Evolutionary conservation across 2,113 vertebrate species (phyloP), one percentile per base, ranked within the genome.

Genomic region (Forbesichthys agassizii): DNA sequence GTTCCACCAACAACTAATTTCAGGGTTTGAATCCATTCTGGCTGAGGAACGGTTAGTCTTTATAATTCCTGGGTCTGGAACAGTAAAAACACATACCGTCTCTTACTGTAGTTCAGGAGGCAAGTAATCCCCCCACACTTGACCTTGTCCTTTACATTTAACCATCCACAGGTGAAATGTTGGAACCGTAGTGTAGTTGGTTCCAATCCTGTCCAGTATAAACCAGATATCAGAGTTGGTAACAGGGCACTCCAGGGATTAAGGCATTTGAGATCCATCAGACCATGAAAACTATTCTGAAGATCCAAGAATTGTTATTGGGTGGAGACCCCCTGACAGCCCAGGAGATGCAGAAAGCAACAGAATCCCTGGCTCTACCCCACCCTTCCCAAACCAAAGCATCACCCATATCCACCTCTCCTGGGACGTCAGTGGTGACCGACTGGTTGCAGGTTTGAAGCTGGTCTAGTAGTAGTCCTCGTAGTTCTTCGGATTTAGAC

Each of bases 401-500:
- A 27, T 27, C 48, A 42, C 42, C 33, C 0, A 27, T n/a, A 11
- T 5, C 52, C 10, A 57, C 62, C 64, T 69, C 20, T 66, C 33
- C 48, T 14, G 12, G 9, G 57, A 20, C 16, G 9, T 8, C 9
- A 8, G 11, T 16, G 48, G 51, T 56, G 49, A 14, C 52, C 13
- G 42, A 11, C 9, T 12, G 33, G 59, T 68, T 20, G 33, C 56
- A 5, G 12, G 46, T 53, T 69, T 20, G 5, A 52, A 65, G 60
- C 77, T 56, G 67, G 77, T 70, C 89, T 94, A 99, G 91, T 98
- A 98, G 92, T 98, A 98, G 86, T 97, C 96, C 93, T 98, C 97
- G 61, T 99, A 98, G 93, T 95, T 98, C 90, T 98, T 99, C 84
- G 96, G 97, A 85, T 98, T 99, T 88, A 99, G 94, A 85, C 97